Evolutionary conservation across 2,113 vertebrate genomes (phyloP).

Genomic region (Talpa occidentalis): DNA sequence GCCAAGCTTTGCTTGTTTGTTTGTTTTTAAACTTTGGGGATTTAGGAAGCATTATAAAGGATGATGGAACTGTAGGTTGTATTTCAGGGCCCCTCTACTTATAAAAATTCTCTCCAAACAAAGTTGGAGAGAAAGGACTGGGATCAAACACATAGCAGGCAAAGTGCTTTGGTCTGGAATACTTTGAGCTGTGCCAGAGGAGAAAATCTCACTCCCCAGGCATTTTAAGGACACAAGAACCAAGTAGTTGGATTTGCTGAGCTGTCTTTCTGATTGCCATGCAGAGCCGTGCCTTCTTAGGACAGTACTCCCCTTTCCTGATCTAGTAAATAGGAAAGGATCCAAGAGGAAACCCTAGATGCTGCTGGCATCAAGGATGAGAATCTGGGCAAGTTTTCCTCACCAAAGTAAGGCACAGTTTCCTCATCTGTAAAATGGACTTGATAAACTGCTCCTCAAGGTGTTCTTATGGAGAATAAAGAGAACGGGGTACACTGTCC

Average conservation of each 20-base stretch:
- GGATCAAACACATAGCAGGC: neutral
- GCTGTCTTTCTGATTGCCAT: neutral
- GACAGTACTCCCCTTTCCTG: neutral
- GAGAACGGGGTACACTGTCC: neutral
- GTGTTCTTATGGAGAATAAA: neutral
- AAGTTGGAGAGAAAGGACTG: neutral
- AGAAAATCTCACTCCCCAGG: neutral
- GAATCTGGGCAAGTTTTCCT: neutral
- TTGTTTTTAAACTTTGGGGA: conserved; percentile 75
- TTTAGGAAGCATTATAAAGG: neutral
- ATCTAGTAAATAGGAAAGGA: neutral
- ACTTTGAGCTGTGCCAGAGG: neutral
- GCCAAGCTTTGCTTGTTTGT: neutral
- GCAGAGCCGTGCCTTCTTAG: neutral
- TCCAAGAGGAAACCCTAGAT: neutral
- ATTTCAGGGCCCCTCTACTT: neutral
- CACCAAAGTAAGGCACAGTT: neutral
- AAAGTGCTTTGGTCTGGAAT: neutral
- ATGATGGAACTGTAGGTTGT: neutral
- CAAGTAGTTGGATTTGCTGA: neutral
- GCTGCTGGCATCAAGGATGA: neutral
- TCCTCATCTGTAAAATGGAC: neutral
- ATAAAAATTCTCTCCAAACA: neutral
- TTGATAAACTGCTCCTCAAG: neutral
- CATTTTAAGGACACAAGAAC: neutral